Evolutionary conservation across 2,113 vertebrate species (phyloP).

Genomic region (Phalacrocorax brasilianus): DNA sequence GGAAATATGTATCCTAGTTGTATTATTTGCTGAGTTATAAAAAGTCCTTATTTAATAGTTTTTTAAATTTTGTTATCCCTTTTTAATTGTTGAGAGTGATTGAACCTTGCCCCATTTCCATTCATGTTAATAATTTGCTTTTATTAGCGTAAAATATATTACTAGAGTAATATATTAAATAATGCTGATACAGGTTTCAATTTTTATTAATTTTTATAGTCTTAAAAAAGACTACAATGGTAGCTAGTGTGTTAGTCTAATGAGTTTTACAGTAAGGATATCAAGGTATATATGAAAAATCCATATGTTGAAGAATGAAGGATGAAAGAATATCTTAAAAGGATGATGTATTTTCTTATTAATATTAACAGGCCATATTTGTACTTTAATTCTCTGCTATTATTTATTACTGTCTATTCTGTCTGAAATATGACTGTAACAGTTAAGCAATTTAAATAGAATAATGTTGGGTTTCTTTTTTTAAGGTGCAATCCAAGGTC

Average conservation of each 20-base stretch:
- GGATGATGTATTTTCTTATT: not conserved
- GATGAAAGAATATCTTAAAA: not conserved
- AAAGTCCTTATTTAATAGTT: not conserved
- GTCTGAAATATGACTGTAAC: not conserved
- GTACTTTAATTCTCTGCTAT: not conserved
- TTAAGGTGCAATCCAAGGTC: not conserved
- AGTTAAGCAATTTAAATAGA: not conserved
- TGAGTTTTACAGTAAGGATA: not conserved
- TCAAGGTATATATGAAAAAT: not conserved
- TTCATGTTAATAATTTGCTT: constrained; percentile 39
- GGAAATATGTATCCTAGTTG: not conserved
- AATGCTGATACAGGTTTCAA: not conserved
- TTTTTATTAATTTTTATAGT: not conserved
- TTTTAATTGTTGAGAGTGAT: not conserved
- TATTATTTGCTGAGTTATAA: not conserved
- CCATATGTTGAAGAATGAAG: not conserved
- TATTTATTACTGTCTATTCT: not conserved
- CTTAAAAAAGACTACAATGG: not conserved
- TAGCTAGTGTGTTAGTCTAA: not conserved
- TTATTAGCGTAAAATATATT: not conserved
- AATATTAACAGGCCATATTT: not conserved
- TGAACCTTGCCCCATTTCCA: constrained; percentile 10
- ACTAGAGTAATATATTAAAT: not conserved
- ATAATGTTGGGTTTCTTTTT: not conserved
- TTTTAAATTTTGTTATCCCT: not conserved